These are phyloP conservation scores for Sylvilagus bachmani DNA, from an alignment of 2,113 vertebrate species.

Conservation along the genomic window DNA sequence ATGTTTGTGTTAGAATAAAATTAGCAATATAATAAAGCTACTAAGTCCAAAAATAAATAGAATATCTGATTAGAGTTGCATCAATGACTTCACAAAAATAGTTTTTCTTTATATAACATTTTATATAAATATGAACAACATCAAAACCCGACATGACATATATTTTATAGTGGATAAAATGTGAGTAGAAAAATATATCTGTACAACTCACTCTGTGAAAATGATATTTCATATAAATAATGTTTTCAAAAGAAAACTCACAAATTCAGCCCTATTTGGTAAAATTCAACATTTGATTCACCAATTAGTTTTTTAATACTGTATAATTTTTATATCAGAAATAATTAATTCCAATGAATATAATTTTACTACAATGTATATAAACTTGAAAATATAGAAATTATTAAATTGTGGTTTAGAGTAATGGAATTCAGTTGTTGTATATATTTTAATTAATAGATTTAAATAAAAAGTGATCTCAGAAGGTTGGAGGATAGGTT, in stretches of 20 bases:
- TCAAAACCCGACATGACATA: background rate
- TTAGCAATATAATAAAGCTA: background rate
- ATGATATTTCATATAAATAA: background rate
- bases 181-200: background rate
- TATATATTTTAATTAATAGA: background rate
- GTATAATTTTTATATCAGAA: background rate
- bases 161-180: background rate
- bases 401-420: background rate
- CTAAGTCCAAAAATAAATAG: background rate
- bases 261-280: background rate
- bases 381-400: background rate
- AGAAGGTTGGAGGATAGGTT: background rate
- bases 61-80: background rate
- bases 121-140: background rate
- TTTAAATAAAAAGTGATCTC: background rate
- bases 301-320: background rate
- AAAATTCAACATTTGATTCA: background rate
- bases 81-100: background rate
- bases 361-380: background rate
- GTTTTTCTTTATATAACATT: background rate
- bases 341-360: background rate
- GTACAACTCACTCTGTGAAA: background rate
- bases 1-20: background rate
- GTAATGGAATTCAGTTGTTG: conserved; percentile 1
- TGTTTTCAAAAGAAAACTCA: background rate